phyloP scores from a whole-genome alignment of 1,140 invertebrate genomes.

The Drosophila albomicans region DNA sequence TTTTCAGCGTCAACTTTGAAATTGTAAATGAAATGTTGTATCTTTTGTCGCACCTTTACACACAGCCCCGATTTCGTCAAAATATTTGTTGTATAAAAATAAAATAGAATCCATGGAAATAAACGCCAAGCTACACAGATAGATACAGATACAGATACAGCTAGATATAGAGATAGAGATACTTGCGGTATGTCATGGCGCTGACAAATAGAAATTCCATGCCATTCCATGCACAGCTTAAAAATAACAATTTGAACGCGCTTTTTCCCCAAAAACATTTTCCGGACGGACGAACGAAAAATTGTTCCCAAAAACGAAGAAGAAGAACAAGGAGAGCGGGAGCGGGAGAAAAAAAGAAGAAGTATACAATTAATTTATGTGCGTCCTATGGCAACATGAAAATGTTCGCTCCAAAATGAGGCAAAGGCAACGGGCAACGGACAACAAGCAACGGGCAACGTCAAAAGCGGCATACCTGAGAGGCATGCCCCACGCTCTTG shows the following conservation, averaged over 20 bases:
- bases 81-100: slow-evolving; percentile 78
- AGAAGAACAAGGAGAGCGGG: no score
- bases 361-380: slow-evolving; percentile 75
- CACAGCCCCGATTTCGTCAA: slow-evolving; percentile 61
- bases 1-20: background rate
- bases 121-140: slow-evolving; percentile 3
- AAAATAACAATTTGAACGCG: slow-evolving; percentile 59
- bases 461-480: no score
- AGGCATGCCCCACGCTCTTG: background rate
- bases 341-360: background rate
- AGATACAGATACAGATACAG: slow-evolving; percentile 25
- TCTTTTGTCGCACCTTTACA: slow-evolving; percentile 23
- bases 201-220: slow-evolving; percentile 78
- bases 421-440: background rate
- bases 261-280: slow-evolving; percentile 34
- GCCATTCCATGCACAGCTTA: slow-evolving; percentile 53
- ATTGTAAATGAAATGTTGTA: background rate
- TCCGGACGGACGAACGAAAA: background rate
- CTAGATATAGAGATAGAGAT: slow-evolving; percentile 29
- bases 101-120: slow-evolving; percentile 60
- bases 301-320: slow-evolving; percentile 16
- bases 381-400: slow-evolving; percentile 67
- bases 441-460: no score
- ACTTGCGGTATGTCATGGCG: slow-evolving; percentile 35
- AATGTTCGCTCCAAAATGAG: slow-evolving; percentile 34